Percentiles rank a stretch among this genome's conserved stretches.
Evolutionary conservation across 1,140 invertebrate genomes (phyloP).

Genomic region (Eumaeus atala): DNA sequence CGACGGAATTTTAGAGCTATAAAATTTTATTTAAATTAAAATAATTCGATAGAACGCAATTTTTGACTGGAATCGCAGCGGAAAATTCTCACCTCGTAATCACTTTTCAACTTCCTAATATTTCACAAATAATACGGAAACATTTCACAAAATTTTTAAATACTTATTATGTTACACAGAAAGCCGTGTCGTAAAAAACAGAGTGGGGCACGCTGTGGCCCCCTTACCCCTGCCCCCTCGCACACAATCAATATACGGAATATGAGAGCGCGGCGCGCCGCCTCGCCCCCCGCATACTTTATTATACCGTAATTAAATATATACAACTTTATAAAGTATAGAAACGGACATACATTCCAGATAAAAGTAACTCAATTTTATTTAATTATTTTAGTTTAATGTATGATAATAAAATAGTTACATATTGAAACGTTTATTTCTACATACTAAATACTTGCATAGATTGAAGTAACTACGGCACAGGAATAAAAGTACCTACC

Average conservation of each 20-base stretch:
- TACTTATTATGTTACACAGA: slow-evolving; percentile 75
- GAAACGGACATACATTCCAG: slow-evolving; percentile 32
- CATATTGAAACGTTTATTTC: neutral
- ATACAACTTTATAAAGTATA: slow-evolving; percentile 66
- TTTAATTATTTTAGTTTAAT: slow-evolving; percentile 16
- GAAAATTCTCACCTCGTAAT: slow-evolving; percentile 63
- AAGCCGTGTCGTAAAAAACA: slow-evolving; percentile 74
- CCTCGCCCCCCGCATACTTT: slow-evolving; percentile 71
- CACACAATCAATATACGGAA: slow-evolving; percentile 74
- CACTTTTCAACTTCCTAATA: slow-evolving; percentile 61
- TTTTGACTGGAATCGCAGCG: slow-evolving; percentile 51
- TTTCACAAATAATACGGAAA: slow-evolving; percentile 72
- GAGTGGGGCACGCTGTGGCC: slow-evolving; percentile 72
- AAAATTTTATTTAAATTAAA: slow-evolving; percentile 59
- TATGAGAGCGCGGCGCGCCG: slow-evolving; percentile 72
- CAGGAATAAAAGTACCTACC: neutral
- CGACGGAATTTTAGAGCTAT: slow-evolving; percentile 69
- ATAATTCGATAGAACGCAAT: slow-evolving; percentile 49
- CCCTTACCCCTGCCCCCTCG: slow-evolving; percentile 68
- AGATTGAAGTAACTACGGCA: neutral
- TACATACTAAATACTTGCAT: slow-evolving; percentile 13
- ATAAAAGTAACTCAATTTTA: slow-evolving; percentile 23
- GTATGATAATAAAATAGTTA: slow-evolving; percentile 16
- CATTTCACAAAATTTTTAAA: slow-evolving; percentile 73
- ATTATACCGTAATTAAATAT: slow-evolving; percentile 74